Conservation (phyloP, 2,888 invertebrate genomes). For the Falcaria lacertinaria region DNA sequence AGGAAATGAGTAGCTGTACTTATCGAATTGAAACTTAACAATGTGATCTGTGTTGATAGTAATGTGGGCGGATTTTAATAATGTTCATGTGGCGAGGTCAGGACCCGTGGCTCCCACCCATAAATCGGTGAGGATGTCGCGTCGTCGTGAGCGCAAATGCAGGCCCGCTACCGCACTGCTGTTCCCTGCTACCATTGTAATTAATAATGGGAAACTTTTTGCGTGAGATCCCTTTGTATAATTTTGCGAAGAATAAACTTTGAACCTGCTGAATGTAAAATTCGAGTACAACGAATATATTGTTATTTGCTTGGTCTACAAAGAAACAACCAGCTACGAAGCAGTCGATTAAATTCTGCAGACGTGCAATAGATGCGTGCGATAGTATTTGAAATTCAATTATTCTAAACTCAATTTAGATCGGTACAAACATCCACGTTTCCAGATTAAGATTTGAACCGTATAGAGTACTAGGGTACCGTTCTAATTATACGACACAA, state of each 20-base stretch:
- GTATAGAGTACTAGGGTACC: too few relatives aligned
- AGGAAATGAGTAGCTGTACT: constrained; percentile 2
- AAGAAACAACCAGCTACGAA: too few relatives aligned
- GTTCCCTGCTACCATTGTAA: constrained; percentile 39
- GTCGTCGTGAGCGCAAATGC: constrained; percentile 41
- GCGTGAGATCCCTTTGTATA: constrained; percentile 10
- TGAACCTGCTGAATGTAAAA: not conserved
- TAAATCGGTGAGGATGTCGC: constrained; percentile 60
- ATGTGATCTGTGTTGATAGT: constrained; percentile 11
- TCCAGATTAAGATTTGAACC: not conserved
- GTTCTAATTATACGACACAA: not conserved
- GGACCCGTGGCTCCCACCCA: constrained; percentile 63
- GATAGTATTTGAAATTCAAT: not conserved
- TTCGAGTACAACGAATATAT: not conserved
- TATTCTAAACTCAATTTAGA: not conserved
- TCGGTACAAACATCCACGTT: not conserved
- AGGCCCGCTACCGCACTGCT: constrained; percentile 32
- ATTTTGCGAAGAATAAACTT: not conserved
- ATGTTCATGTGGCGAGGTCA: constrained; percentile 57
- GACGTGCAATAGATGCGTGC: not conserved
- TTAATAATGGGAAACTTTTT: constrained; percentile 43
- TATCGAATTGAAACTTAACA: not conserved
- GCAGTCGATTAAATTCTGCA: not conserved
- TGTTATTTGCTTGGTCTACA: not conserved
- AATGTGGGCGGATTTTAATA: constrained; percentile 50